phyloP scores from a whole-genome alignment of 2,113 vertebrate genomes.

The Triplophysa siluroides region DNA sequence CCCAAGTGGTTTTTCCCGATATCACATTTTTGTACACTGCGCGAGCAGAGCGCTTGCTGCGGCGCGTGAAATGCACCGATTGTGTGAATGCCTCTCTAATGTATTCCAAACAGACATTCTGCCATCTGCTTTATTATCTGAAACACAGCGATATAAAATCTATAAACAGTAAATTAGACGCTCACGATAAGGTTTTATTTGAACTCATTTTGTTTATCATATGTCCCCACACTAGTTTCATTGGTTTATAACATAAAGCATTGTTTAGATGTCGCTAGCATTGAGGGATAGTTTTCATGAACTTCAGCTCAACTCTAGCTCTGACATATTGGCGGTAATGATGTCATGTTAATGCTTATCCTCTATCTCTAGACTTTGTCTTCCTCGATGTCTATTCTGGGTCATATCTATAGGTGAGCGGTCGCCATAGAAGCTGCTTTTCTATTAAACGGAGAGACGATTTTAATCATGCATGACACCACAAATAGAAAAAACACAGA shows the following conservation, averaged over 20 bases:
- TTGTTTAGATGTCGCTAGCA: slow-evolving; percentile 21
- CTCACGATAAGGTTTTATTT: slow-evolving; percentile 16
- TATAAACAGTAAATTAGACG: slow-evolving; percentile 17
- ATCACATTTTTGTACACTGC: neutral
- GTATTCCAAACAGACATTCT: neutral
- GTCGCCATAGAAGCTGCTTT: slow-evolving; percentile 48
- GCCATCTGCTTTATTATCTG: slow-evolving; percentile 13
- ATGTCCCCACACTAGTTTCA: neutral
- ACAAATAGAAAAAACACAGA: slow-evolving; percentile 49
- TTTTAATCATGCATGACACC: slow-evolving; percentile 52
- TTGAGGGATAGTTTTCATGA: neutral
- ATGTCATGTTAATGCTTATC: neutral
- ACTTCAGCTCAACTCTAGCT: neutral
- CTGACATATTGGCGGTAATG: neutral
- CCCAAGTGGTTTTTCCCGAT: slow-evolving; percentile 5
- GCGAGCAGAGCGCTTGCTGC: too few relatives aligned
- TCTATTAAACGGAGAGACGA: slow-evolving; percentile 26
- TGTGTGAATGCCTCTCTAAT: neutral
- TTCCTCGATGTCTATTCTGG: slow-evolving; percentile 25
- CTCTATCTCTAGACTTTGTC: neutral
- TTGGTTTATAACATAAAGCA: slow-evolving; percentile 23
- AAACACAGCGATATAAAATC: slow-evolving; percentile 13
- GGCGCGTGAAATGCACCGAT: neutral
- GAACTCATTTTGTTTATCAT: slow-evolving; percentile 13
- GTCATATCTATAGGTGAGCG: slow-evolving; percentile 40